Percentiles rank a stretch among this genome's conserved stretches.
Conservation (phyloP, 2,113 vertebrate genomes). For the Dasypus novemcinctus region DNA sequence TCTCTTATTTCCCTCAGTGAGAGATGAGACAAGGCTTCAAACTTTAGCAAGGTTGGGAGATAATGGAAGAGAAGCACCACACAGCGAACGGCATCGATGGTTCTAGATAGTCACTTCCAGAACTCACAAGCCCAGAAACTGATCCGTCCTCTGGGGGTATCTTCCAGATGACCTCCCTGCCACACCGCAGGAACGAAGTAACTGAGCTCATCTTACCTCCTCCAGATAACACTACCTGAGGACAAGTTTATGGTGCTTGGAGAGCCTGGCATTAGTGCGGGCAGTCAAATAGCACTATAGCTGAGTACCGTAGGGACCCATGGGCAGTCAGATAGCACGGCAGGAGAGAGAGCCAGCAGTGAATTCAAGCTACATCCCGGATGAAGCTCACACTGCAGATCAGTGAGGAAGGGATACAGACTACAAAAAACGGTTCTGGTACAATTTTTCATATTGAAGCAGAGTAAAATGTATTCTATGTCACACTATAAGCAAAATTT, state of each 20-base stretch:
- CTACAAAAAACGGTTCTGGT: not conserved
- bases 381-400: rapidly evolving
- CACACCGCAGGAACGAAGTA: not conserved
- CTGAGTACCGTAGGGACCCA: too few species aligned
- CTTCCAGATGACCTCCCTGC: not conserved
- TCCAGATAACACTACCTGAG: not conserved
- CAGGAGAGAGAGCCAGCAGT: not conserved
- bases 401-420: not conserved
- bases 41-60: too few species aligned
- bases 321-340: too few species aligned
- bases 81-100: too few species aligned
- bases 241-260: too few species aligned
- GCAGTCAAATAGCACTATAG: rapidly evolving
- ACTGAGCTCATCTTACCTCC: not conserved
- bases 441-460: not conserved
- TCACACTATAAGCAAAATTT: not conserved
- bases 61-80: not conserved
- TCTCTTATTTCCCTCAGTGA: not conserved
- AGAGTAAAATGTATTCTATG: not conserved
- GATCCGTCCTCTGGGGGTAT: not conserved
- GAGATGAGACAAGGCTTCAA: not conserved
- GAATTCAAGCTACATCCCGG: not conserved
- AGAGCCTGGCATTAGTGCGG: not conserved
- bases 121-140: not conserved
- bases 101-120: not conserved